Percentiles rank a stretch among this genome's conserved stretches.
Conservation (phyloP, 2,888 invertebrate species). For the Sericinus montela region DNA sequence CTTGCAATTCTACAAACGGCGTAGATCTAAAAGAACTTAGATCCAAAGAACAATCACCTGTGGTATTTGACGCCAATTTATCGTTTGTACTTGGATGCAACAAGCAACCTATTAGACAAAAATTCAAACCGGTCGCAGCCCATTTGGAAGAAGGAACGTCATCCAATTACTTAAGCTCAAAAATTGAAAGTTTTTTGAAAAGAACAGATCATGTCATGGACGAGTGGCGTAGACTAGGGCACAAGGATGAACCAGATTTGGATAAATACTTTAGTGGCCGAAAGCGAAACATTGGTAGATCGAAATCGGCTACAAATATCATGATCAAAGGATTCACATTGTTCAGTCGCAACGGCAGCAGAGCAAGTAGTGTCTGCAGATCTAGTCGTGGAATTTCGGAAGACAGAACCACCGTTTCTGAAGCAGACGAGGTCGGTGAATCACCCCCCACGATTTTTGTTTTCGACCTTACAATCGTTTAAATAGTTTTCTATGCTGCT, state of each 20-base stretch:
- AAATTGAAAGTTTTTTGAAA: slow-evolving; percentile 88
- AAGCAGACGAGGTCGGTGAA: slow-evolving; percentile 81
- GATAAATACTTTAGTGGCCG: slow-evolving; percentile 50
- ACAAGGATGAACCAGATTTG: slow-evolving; percentile 72
- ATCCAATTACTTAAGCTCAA: slow-evolving; percentile 85
- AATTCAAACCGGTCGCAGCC: slow-evolving; percentile 85
- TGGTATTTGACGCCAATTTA: slow-evolving; percentile 89
- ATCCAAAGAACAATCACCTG: slow-evolving; percentile 85
- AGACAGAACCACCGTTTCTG: slow-evolving; percentile 82
- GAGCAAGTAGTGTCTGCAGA: slow-evolving; percentile 76
- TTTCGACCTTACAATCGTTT: slow-evolving; percentile 26
- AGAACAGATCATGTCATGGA: slow-evolving; percentile 94
- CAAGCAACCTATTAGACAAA: slow-evolving; percentile 83
- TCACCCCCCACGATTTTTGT: slow-evolving; percentile 29
- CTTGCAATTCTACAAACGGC: slow-evolving; percentile 61
- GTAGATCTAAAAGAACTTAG: slow-evolving; percentile 80
- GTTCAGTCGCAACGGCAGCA: slow-evolving; percentile 75
- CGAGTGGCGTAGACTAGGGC: slow-evolving; percentile 88
- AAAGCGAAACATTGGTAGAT: slow-evolving; percentile 76
- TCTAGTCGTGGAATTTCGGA: slow-evolving; percentile 79
- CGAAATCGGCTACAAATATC: slow-evolving; percentile 89
- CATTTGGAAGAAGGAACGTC: slow-evolving; percentile 87
- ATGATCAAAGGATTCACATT: slow-evolving; percentile 90
- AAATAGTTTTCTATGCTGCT: slow-evolving; percentile 20
- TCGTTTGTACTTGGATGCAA: slow-evolving; percentile 88